Evolutionary conservation across 2,797 vertebrate genomes (phyloP).

Genomic region (Ficedula albicollis): DNA sequence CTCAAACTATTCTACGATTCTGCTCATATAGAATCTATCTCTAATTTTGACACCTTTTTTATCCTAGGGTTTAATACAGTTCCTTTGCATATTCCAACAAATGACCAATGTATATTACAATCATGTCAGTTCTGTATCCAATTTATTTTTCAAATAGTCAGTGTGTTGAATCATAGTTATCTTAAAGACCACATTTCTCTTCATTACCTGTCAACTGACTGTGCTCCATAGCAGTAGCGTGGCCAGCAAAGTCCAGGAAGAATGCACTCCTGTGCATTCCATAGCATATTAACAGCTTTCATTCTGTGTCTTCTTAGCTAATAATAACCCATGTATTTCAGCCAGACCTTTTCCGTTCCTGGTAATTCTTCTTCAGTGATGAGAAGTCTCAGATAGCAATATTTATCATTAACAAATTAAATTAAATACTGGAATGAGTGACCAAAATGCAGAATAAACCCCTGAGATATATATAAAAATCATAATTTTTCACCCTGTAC

Average conservation of each 20-base stretch:
- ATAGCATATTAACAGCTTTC: not conserved
- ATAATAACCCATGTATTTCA: not conserved
- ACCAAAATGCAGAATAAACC: not conserved
- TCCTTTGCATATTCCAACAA: not conserved
- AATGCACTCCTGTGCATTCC: not conserved
- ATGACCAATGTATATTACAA: not conserved
- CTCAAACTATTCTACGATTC: not conserved
- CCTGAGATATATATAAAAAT: not conserved
- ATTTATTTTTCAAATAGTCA: conserved; percentile 6
- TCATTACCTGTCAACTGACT: not conserved
- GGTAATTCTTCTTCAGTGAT: not conserved
- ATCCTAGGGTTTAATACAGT: not conserved
- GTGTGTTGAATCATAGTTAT: not conserved
- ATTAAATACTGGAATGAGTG: not conserved
- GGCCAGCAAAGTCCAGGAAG: not conserved
- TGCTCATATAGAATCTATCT: not conserved
- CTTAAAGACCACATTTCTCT: conserved; percentile 10
- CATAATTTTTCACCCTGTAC: not conserved
- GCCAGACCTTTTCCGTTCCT: not conserved
- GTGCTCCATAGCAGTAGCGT: not conserved
- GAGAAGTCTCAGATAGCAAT: not conserved
- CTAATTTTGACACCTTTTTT: not conserved
- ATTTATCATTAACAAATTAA: not conserved
- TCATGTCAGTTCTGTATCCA: not conserved
- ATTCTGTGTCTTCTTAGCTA: not conserved